Evolutionary conservation across 2,888 invertebrate species (phyloP).

Genomic region (Eupithecia dodoneata): DNA sequence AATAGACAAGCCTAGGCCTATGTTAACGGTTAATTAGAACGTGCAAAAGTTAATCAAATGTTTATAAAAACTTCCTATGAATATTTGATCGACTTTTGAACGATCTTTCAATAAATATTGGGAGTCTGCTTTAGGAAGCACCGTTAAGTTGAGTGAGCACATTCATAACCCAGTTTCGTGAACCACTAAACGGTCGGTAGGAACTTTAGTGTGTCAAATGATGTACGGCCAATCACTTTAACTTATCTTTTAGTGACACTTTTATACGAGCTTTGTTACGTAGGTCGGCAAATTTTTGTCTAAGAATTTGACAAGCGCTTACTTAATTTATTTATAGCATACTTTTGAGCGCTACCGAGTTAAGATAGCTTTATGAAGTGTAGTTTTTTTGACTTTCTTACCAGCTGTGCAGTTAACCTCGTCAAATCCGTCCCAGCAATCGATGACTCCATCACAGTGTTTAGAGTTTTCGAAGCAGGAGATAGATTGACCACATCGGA

Average conservation of each 20-base stretch:
- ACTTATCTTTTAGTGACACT: constrained; percentile 5
- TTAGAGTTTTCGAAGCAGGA: constrained; percentile 89
- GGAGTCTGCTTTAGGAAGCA: constrained; percentile 56
- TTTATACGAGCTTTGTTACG: background rate
- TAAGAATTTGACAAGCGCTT: background rate
- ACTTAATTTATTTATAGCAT: background rate
- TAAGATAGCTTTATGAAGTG: background rate
- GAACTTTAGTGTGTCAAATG: constrained; percentile 52
- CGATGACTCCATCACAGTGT: constrained; percentile 88
- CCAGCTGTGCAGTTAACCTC: constrained; percentile 88
- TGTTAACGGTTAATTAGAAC: background rate
- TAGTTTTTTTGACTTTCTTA: constrained; percentile 47
- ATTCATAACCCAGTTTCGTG: constrained; percentile 68
- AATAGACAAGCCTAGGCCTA: too few relatives aligned
- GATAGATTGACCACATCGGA: constrained; percentile 89
- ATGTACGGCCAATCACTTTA: constrained; percentile 7
- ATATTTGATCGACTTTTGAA: constrained; percentile 17
- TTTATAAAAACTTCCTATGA: background rate
- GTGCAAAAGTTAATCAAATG: background rate
- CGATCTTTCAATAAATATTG: constrained; percentile 50
- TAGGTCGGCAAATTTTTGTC: background rate
- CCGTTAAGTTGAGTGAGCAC: constrained; percentile 69
- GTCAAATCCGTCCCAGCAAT: constrained; percentile 91
- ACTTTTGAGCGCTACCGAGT: background rate
- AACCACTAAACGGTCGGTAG: constrained; percentile 59